Evolutionary conservation across 2,113 vertebrate genomes (phyloP), one percentile per base, ranked within the genome.

Genomic region (Pteropus alecto): DNA sequence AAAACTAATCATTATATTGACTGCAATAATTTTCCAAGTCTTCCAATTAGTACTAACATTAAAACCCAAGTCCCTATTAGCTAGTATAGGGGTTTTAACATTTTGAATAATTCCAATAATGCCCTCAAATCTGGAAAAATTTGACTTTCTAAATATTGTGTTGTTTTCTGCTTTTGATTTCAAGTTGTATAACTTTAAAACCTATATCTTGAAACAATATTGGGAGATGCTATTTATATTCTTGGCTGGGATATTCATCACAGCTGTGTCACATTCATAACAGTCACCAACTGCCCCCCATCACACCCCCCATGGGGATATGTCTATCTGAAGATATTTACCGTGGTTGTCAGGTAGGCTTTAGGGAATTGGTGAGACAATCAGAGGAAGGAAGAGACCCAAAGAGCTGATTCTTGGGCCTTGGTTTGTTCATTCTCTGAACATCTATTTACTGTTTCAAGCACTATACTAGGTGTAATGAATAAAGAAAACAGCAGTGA

Each of bases 1-100:
- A 88, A 94, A 67, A 65, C 88, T 94, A 92, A 95, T 97, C 93
- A 94, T 95, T 97, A 96, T 74, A 94, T 96, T 95, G 70, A 33
- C 54, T 85, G 46, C 38, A 87, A 43, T 92, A 95, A 84, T 95
- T 95, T 93, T 84, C 76, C 41, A 94, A 93, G 22, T 84, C 41
- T 96, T 98, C 71, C 73, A 90, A 54, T 90, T 97, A 94, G 65
- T 48, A 65, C 54, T 87, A 95, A 96, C 88, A 95, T 95, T 97
- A 94, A 90, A 96, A 87, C 38, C 67, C 87, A 93, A 87, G 83
- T 95, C 46, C 77, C 60, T 96, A 87, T 88, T 97, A 96, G 93
- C 76, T 96, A 76, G 81, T 76, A 68, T 93, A 19, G 21, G 24
- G 79, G 77, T 83, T 97, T 92, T 33, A 77, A 92, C 93, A 41